These are phyloP conservation scores for Chunga burmeisteri DNA, from an alignment of 2,113 vertebrate genomes.

Conservation along the genomic window DNA sequence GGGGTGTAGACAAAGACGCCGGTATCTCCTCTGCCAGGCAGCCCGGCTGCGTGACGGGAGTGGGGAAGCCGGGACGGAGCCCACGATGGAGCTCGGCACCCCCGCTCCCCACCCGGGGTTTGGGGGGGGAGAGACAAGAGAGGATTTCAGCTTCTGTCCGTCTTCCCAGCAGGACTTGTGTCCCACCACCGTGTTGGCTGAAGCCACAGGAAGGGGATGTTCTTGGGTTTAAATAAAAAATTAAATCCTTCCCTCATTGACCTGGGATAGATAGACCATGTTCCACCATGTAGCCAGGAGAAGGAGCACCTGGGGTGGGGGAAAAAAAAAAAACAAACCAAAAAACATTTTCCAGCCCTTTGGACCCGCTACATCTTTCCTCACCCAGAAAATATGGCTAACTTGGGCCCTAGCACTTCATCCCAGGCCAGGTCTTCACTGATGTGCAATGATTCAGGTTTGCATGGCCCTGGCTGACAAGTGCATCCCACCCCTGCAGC, in stretches of 20 bases:
- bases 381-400: not conserved
- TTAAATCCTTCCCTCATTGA: rapidly evolving
- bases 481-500: not conserved
- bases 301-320: not conserved
- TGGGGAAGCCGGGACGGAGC: not conserved
- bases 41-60: not conserved
- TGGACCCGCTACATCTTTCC: not conserved
- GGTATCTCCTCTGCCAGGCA: not conserved
- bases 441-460: not conserved
- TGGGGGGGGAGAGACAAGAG: rapidly evolving
- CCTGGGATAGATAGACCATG: not conserved
- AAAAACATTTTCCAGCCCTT: not conserved
- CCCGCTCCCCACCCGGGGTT: rapidly evolving
- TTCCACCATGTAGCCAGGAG: not conserved
- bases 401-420: rapidly evolving
- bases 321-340: not conserved
- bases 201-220: not conserved
- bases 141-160: not conserved
- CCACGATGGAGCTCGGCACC: not conserved
- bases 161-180: not conserved
- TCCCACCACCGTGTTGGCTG: not conserved
- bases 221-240: not conserved
- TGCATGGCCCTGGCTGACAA: not conserved
- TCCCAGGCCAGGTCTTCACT: not conserved
- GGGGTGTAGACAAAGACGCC: not conserved